phyloP scores from a whole-genome alignment of 2,888 invertebrate species.

The Drosophila demipolita region DNA sequence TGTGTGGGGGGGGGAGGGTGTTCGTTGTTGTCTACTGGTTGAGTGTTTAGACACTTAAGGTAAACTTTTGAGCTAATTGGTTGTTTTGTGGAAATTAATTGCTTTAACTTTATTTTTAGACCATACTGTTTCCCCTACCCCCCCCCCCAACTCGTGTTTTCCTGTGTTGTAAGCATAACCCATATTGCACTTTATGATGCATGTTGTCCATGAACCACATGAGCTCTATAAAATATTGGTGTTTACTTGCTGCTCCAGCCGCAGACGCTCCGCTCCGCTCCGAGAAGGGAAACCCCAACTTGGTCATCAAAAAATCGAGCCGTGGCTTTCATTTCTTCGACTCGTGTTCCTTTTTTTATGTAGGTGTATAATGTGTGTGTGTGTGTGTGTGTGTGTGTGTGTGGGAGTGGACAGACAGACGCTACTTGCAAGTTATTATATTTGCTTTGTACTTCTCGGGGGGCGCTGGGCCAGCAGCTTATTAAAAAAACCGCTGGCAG shows the following conservation, averaged over 20 bases:
- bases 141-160: neutral
- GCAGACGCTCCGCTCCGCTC: slow-evolving; percentile 51
- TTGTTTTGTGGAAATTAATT: slow-evolving; percentile 85
- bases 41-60: slow-evolving; percentile 84
- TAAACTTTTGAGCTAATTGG: slow-evolving; percentile 84
- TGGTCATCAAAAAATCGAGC: slow-evolving; percentile 41
- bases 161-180: slow-evolving; percentile 24
- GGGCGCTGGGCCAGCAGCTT: slow-evolving; percentile 61
- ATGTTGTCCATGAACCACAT: slow-evolving; percentile 62
- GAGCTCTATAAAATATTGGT: slow-evolving; percentile 63
- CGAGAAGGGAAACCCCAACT: slow-evolving; percentile 5
- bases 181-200: slow-evolving; percentile 76
- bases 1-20: slow-evolving; percentile 1
- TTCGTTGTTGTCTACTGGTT: slow-evolving; percentile 41
- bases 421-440: slow-evolving; percentile 80
- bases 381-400: no score
- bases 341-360: slow-evolving; percentile 9
- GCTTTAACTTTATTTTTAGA: slow-evolving; percentile 83
- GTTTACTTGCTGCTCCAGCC: slow-evolving; percentile 67
- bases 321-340: slow-evolving; percentile 50
- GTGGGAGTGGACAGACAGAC: slow-evolving; percentile 56
- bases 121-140: slow-evolving; percentile 6
- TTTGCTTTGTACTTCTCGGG: slow-evolving; percentile 79
- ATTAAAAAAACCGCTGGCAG: slow-evolving; percentile 69
- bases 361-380: no score